phyloP scores from a whole-genome alignment of 1,140 invertebrate genomes.

The Drosophila bocki region DNA sequence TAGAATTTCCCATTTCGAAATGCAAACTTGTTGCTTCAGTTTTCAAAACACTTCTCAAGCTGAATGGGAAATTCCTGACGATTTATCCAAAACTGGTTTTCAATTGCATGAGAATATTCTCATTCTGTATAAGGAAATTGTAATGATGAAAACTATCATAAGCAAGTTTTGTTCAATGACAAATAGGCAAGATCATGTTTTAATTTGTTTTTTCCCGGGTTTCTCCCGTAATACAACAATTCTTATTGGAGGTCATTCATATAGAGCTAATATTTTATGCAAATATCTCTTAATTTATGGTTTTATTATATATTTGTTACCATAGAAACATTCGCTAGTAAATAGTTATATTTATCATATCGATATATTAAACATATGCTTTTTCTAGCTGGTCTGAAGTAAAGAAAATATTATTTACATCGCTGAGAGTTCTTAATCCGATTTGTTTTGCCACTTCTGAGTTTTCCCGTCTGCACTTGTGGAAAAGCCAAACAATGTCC shows the following conservation, averaged over 20 bases:
- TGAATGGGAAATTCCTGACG: not conserved
- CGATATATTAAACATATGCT: not conserved
- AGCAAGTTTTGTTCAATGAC: slow-evolving; percentile 11
- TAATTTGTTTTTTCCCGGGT: not conserved
- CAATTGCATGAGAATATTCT: slow-evolving; percentile 13
- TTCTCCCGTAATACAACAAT: not conserved
- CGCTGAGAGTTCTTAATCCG: slow-evolving; percentile 13
- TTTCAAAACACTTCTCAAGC: not conserved
- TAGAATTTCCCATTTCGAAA: slow-evolving; percentile 27
- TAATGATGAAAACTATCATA: slow-evolving; percentile 13
- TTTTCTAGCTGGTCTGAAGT: not conserved
- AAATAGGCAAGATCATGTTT: not conserved
- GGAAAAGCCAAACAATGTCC: slow-evolving; percentile 10
- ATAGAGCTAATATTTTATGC: not conserved
- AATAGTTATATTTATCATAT: not conserved
- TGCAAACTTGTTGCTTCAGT: not conserved
- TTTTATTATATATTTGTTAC: not conserved
- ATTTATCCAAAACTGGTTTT: slow-evolving; percentile 16
- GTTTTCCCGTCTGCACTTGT: slow-evolving; percentile 6
- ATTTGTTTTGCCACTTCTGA: slow-evolving; percentile 24
- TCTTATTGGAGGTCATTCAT: not conserved
- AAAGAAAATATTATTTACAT: slow-evolving; percentile 9
- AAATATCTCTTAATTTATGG: not conserved
- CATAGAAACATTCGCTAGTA: not conserved
- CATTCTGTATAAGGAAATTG: slow-evolving; percentile 21